These are phyloP conservation scores for Horisme vitalbata DNA, from an alignment of 2,888 invertebrate genomes.

Conservation along the genomic window DNA sequence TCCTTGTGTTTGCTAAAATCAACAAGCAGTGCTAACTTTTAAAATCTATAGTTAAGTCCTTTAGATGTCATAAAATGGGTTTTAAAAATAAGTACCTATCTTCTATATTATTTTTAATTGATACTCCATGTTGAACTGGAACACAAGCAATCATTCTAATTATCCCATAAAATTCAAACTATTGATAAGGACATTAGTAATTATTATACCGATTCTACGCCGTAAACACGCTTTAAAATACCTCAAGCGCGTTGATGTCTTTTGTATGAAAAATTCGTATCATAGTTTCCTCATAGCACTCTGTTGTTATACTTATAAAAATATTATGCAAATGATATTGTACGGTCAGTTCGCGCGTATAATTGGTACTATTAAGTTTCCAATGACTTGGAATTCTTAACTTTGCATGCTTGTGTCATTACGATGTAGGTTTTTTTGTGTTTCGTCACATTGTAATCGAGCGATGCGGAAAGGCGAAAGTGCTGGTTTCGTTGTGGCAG, in stretches of 20 bases:
- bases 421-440: conserved; percentile 7
- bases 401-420: conserved; percentile 21
- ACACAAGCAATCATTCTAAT: too few relatives aligned
- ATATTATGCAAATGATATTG: conserved; percentile 43
- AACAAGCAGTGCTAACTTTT: too few relatives aligned
- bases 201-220: too few relatives aligned
- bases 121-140: too few relatives aligned
- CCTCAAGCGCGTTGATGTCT: conserved; percentile 15
- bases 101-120: too few relatives aligned
- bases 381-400: conserved; percentile 10
- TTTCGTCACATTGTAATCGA: conserved; percentile 22
- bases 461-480: conserved; percentile 57
- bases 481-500: conserved; percentile 28
- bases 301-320: conserved; percentile 33
- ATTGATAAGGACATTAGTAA: too few relatives aligned
- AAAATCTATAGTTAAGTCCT: too few relatives aligned
- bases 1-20: too few relatives aligned
- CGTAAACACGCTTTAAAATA: neutral
- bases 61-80: too few relatives aligned
- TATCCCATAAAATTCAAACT: too few relatives aligned
- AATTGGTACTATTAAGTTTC: conserved; percentile 26
- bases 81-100: too few relatives aligned
- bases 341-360: conserved; percentile 25
- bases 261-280: neutral
- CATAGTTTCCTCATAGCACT: neutral